Base-by-base conservation (phyloP, 2,888 invertebrate genomes). In the Altica lythri region DNA sequence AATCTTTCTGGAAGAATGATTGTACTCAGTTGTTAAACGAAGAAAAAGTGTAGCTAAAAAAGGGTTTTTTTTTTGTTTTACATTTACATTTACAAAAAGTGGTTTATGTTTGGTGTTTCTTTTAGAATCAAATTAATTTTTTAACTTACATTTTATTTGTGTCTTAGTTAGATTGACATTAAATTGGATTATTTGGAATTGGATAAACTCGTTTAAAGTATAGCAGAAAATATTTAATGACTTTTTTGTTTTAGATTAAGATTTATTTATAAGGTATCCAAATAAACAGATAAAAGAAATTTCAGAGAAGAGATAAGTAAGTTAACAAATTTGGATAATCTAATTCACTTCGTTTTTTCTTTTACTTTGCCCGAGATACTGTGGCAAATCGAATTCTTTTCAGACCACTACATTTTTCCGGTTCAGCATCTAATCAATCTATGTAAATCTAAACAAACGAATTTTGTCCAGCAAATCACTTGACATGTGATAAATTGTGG, bases 401-500 rank as follows among this genome's bases (percentile, higher is more conserved):
- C 10, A 17, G 27, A 27, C 35, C 16, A 27, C 46, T 17, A 46
- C 35, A 46, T 46, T 46, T 46, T 35, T 46, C 14, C n/a, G 25
- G 13, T 38, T 37, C 9, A 32, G 13, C 40, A 42, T 40, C 32
- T 40, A 49, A 49, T 49, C 49, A 40, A 49, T 40, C 40, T 49
- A 49, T 49, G 49, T 49, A 49, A 49, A 49, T 49, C 49, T 32
- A 49, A 49, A 49, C 49, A 49, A 48, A 49, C 49, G 40, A 49
- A 49, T 40, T 49, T 49, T 42, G 49, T 40, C 40, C 40, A 32
- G 49, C 49, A 49, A 49, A 49, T 42, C 49, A 32, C 40, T 42
- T 37, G 49, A 49, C 49, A 40, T 40, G 40, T 49, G 49, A 49
- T 49, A 49, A 49, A 49, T 49, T 32, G 48, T 42, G 40, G 49